Evolutionary conservation across 2,888 invertebrate species (phyloP), one percentile per base, ranked within the genome.

Genomic region (Trissolcus brochymenae): DNA sequence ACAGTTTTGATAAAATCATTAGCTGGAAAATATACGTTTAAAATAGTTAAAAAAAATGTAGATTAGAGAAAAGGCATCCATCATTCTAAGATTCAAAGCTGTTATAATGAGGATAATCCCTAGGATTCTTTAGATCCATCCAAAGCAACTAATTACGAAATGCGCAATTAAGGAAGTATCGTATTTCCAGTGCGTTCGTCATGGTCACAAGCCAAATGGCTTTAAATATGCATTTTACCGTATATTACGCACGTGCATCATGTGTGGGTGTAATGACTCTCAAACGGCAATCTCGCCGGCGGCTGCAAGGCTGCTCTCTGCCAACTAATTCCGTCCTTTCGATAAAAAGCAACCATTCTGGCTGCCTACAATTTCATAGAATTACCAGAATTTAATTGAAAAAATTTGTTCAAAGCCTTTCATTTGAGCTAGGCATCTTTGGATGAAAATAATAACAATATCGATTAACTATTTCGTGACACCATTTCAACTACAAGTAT

Each of bases 261-360:
- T 49, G 68, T 54, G 68, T 68, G 60, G 68, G 68, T 54, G 68
- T 68, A 68, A 73, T 65, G 73, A 70, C 70, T 70, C 67, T 60
- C 41, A 50, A 70, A 62, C 62, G 49, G 60, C 55, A 40, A 49
- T 16, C 60, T n/a, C 6, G 41, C 62, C 29, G 55, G 40, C 13
- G 25, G 66, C 53, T 40, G 60, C 68, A 70, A 70, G 51, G 61
- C 51, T 62, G 25, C 51, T 43, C 21, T 7, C 19, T 25, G 46
- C 29, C 35, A 16, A 41, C 50, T 57, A 66, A 66, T 57, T 66
- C 40, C 49, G 17, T 57, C 57, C 66, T 66, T 66, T 66, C 13
- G 46, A n/a, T 35, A 35, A 46, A 43, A 57, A 46, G 43, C 46
- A 57, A 46, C 21, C 9, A 14, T 57, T 19, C 46, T 11, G 46